phyloP scores from a whole-genome alignment of 2,113 vertebrate species.

The Oncorhynchus clarkii region DNA sequence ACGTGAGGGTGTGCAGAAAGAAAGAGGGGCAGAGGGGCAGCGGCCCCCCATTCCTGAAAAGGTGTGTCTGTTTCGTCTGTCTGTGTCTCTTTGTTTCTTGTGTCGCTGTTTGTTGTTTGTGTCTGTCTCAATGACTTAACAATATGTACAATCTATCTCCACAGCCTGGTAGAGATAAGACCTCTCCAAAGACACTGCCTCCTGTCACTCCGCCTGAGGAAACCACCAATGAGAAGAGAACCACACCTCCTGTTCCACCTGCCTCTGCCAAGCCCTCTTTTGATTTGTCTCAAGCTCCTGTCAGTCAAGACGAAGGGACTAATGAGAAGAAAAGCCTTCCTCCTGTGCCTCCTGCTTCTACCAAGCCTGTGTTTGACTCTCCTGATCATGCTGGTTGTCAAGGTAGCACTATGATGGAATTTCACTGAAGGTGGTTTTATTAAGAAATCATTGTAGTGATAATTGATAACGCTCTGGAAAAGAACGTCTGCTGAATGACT shows the following conservation, averaged over 20 bases:
- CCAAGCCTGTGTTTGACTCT: conserved; percentile 21
- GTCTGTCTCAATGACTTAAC: conserved; percentile 1
- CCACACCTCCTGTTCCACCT: conserved; percentile 22
- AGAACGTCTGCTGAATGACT: no score
- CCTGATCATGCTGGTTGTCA: conserved; percentile 15
- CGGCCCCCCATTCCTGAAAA: conserved; percentile 59
- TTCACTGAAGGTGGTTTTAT: no score
- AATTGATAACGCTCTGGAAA: no score
- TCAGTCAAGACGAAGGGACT: conserved; percentile 42
- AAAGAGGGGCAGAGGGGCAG: conserved; percentile 55
- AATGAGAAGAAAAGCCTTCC: conserved; percentile 41
- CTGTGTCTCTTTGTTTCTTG: background rate
- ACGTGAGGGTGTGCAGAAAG: conserved; percentile 47
- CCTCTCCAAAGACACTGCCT: conserved; percentile 41
- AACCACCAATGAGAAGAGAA: conserved; percentile 30
- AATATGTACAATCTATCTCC: background rate
- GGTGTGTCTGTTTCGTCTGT: conserved; percentile 26
- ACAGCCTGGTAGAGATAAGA: conserved; percentile 52
- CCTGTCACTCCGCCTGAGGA: conserved; percentile 40
- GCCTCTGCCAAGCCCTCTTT: conserved; percentile 3
- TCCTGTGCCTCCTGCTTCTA: conserved; percentile 11
- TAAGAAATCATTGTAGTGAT: background rate
- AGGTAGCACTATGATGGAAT: conserved; percentile 31
- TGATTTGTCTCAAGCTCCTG: background rate
- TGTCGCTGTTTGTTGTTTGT: background rate